phyloP scores from a whole-genome alignment of 2,113 vertebrate genomes.

The Erinaceus europaeus region DNA sequence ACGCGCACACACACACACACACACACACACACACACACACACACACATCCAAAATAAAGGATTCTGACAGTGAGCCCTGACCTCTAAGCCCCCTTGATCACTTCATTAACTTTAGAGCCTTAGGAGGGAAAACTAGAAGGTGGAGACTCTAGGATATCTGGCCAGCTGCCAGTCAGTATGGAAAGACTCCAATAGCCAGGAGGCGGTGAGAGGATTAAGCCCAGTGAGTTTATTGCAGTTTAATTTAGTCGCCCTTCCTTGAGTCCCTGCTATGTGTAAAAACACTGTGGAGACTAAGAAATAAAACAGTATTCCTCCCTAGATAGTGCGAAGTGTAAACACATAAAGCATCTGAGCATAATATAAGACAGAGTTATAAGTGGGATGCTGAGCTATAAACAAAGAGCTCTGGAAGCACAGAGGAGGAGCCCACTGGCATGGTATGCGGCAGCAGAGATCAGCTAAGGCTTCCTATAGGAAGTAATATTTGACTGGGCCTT shows the following conservation, averaged over 20 bases:
- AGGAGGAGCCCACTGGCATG: constrained; percentile 10
- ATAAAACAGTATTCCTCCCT: background rate
- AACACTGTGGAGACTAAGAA: background rate
- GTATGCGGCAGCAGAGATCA: background rate
- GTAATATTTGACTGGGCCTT: constrained; percentile 10
- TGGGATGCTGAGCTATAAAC: background rate
- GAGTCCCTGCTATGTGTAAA: background rate
- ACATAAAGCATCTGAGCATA: background rate
- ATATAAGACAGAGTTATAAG: background rate
- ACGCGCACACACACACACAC: too few relatives aligned
- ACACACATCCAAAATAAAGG: background rate
- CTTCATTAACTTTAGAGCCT: constrained; percentile 16
- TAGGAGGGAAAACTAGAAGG: background rate
- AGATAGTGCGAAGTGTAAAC: background rate
- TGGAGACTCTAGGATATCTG: background rate
- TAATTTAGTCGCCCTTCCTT: background rate
- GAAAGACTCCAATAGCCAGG: background rate
- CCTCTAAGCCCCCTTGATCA: background rate
- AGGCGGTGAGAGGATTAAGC: background rate
- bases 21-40: too few relatives aligned
- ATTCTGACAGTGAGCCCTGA: background rate
- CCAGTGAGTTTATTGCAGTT: background rate
- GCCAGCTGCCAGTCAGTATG: background rate
- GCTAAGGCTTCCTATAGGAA: constrained; percentile 43
- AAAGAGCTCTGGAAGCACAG: background rate